These are phyloP conservation scores for Alcedo atthis DNA, from an alignment of 2,797 vertebrate genomes.

Conservation along the genomic window DNA sequence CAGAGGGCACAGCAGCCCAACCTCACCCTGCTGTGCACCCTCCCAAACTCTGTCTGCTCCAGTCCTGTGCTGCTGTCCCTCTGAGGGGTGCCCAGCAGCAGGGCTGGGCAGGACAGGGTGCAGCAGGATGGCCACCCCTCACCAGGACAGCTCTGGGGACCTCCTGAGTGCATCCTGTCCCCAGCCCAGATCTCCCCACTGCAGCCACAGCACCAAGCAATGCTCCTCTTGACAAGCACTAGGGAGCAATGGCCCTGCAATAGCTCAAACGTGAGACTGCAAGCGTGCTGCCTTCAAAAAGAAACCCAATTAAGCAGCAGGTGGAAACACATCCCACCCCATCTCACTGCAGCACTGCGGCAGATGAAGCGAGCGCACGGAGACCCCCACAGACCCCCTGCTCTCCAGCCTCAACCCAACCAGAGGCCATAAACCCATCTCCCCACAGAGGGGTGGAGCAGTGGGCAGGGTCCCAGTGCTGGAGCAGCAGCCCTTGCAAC, in stretches of 20 bases:
- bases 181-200: neutral
- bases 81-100: neutral
- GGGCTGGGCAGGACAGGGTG: accelerated
- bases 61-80: neutral
- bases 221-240: neutral
- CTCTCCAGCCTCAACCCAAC: neutral
- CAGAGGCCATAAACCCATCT: neutral
- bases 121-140: neutral
- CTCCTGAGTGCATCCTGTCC: too few species aligned
- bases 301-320: neutral
- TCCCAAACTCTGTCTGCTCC: neutral
- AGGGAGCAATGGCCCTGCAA: accelerated
- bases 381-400: neutral
- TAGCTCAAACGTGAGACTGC: neutral
- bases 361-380: accelerated
- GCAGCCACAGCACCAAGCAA: neutral
- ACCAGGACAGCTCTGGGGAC: neutral
- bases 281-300: neutral
- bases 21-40: neutral
- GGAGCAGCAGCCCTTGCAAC: neutral
- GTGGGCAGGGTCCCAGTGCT: neutral
- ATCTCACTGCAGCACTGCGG: neutral
- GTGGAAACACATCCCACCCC: neutral
- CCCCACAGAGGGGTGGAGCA: neutral
- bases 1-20: neutral